phyloP scores from a whole-genome alignment of 2,113 vertebrate genomes.

The Aptenodytes patagonicus region DNA sequence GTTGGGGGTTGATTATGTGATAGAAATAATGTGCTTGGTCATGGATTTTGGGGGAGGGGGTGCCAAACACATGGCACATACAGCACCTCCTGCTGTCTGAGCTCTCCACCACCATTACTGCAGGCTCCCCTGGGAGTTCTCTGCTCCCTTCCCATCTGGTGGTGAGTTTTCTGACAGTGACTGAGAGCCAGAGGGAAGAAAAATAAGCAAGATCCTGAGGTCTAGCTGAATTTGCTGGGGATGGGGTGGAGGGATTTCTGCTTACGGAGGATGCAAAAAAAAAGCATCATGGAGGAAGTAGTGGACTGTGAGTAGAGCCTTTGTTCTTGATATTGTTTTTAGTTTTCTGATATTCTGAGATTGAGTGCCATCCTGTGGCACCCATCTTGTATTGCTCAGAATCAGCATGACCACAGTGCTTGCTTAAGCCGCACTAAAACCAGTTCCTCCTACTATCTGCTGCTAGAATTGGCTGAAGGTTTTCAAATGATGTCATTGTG shows the following conservation, averaged over 20 bases:
- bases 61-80: not conserved
- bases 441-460: not conserved
- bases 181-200: not conserved
- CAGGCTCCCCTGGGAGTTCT: not conserved
- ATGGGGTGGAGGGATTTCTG: not conserved
- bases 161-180: not conserved
- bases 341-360: not conserved
- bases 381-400: not conserved
- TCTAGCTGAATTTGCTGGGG: not conserved
- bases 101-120: not conserved
- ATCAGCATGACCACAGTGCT: not conserved
- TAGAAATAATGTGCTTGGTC: not conserved
- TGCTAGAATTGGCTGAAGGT: not conserved
- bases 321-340: not conserved
- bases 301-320: constrained; percentile 24
- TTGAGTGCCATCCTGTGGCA: constrained; percentile 62
- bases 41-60: not conserved
- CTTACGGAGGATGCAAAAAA: not conserved
- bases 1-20: not conserved
- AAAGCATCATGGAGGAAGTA: not conserved
- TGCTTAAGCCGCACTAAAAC: rapidly evolving
- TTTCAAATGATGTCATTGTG: not conserved
- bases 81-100: not conserved
- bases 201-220: not conserved
- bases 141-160: not conserved